phyloP scores from a whole-genome alignment of 2,113 vertebrate genomes.

The Rhinoptilus africanus region DNA sequence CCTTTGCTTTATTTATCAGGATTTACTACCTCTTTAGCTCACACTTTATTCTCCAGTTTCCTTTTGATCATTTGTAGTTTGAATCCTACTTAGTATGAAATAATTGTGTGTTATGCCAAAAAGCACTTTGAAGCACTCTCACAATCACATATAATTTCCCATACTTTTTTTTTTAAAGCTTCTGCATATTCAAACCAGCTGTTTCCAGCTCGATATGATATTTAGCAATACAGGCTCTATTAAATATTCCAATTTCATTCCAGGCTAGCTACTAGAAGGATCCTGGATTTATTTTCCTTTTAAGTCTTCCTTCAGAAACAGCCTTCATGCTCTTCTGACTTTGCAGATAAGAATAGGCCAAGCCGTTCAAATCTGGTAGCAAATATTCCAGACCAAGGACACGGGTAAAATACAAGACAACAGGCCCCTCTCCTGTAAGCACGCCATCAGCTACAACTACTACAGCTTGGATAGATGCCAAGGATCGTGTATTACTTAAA shows the following conservation, averaged over 20 bases:
- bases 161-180: background rate
- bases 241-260: constrained; percentile 18
- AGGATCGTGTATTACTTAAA: background rate
- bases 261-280: background rate
- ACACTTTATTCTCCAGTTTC: background rate
- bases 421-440: background rate
- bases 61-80: background rate
- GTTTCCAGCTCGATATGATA: background rate
- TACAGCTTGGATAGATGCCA: background rate
- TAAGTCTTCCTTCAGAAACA: background rate
- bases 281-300: background rate
- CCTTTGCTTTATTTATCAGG: background rate
- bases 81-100: background rate
- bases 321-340: background rate
- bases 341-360: background rate
- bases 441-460: background rate
- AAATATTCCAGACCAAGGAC: background rate
- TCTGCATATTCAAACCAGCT: background rate
- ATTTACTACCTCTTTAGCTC: background rate
- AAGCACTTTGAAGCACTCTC: background rate
- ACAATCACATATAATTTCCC: background rate
- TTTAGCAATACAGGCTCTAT: background rate
- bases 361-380: background rate
- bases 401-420: background rate
- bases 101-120: background rate